Base-by-base conservation (phyloP, 1,140 invertebrate genomes). In the Tetramorium parvispinum region DNA sequence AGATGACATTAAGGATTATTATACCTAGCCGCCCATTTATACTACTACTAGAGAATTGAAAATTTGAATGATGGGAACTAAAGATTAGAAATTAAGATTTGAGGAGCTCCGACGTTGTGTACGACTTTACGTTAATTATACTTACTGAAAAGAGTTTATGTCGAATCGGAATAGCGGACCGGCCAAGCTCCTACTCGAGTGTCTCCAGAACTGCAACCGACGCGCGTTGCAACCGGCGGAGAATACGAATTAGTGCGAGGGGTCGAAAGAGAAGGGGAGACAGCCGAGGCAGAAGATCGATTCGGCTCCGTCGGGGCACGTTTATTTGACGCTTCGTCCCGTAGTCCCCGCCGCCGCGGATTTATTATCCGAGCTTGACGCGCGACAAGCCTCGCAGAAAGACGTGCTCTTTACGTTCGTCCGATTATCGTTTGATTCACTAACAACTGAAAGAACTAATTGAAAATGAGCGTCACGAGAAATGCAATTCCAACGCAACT, bases 201-300 rank as follows among this genome's bases (percentile, higher is more conserved):
- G 79, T 75, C 81, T 85, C 66, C 43, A 85, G 81, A 87, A 77
- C 88, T 90, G 89, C 86, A 85, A 86, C 87, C 89, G 89, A 90
- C 89, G 86, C 88, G 88, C 86, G 89, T 87, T 90, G 87, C 89
- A 90, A 87, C 86, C 66, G 81, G 49, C 89, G 77, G 78, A 85
- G 89, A 91, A 91, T 91, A 91, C 89, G 89, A 91, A 90, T 88
- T 88, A 91, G 81, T 73, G 71, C 49, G 87, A 78, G 61, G 81
- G 71, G 87, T 65, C 65, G 57, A 51, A 70, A 86, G 55, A 53
- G 85, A 66, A 68, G 70, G 43, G 73, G 51, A 63, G 65, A 76
- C 49, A 51, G 51, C 16, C 49, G 53, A 59, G 53, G 57, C 55
- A 87, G 86, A 87, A 85, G 88, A 90, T 90, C 89, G 89, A 89